Evolutionary conservation across 2,113 vertebrate species (phyloP), one percentile per base, ranked within the genome.

Genomic region (Climacteris rufus): DNA sequence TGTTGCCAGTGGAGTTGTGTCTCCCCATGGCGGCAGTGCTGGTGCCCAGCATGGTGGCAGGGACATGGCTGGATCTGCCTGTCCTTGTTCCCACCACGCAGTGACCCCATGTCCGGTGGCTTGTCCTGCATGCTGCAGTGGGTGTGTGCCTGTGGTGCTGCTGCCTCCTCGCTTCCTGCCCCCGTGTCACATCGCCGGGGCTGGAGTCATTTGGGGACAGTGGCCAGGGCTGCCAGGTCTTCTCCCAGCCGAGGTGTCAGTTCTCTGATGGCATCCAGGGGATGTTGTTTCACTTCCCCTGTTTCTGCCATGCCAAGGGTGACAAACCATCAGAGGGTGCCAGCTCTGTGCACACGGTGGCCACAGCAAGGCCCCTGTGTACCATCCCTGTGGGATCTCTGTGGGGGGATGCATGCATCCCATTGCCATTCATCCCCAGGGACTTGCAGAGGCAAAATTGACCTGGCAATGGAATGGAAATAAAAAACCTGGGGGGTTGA

Each of bases 171-270:
- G 0, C 45, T 3, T 14, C 27, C 45, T 77, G 82, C 28, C 21
- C 47, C 37, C 25, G 1, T 76, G 57, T 83, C 76, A 37, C 66
- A 6, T 69, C 0, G 0, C 49, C 10, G 4, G 37, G 35, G 44
- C 18, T 64, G 70, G 71, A 54, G 22, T 83, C 15, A 6, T 5
- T 0, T 63, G 77, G 80, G 59, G 80, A 61, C 64, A 47, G 45
- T 9, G 13, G 3, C 65, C 59, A 25, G 69, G 37, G 40, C 30
- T 59, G 47, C 54, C 20, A 10, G 23, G 28, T 81, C 44, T 14
- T 83, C 59, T 75, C 35, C 47, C 68, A 47, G 44, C n/a, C 0
- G 0, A 56, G 27, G 25, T 3, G 0, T 33, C 27, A 9, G 47
- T 75, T 59, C 22, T 19, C 28, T 4, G 3, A 5, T 86, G 54